A percentile compares a stretch with the other conserved stretches of the same genome.
These are phyloP conservation scores for Papilio glaucus DNA, from an alignment of 1,140 invertebrate species.

Conservation along the genomic window DNA sequence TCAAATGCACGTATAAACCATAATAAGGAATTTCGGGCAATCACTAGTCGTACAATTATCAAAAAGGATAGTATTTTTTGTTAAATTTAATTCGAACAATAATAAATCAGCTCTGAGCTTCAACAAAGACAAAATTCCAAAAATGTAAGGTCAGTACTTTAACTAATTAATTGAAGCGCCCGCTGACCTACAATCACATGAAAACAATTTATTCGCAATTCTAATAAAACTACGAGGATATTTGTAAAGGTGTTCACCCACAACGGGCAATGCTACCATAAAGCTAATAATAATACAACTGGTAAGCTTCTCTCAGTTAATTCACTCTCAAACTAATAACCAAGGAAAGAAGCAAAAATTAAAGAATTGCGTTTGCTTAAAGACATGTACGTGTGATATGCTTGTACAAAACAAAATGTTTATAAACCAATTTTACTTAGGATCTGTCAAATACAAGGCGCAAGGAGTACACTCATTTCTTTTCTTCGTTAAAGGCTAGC, in stretches of 20 bases:
- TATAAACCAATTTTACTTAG: no score
- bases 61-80: neutral
- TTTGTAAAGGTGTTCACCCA: constrained; percentile 7
- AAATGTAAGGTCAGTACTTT: constrained; percentile 35
- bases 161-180: constrained; percentile 51
- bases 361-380: no score
- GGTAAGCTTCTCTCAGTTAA: no score
- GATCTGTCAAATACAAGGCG: no score
- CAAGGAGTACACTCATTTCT: no score
- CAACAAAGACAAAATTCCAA: constrained; percentile 35
- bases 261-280: neutral
- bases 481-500: no score
- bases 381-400: no score
- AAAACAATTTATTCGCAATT: constrained; percentile 55
- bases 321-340: no score
- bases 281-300: no score
- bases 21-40: no score
- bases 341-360: neutral
- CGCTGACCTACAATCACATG: constrained; percentile 51
- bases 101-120: neutral
- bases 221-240: constrained; percentile 42
- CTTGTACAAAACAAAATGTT: no score
- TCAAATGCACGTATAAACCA: no score
- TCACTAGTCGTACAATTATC: neutral
- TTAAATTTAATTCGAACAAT: neutral